Evolutionary conservation across 2,113 vertebrate genomes (phyloP).

Genomic region (Ptilorrhoa leucosticta): DNA sequence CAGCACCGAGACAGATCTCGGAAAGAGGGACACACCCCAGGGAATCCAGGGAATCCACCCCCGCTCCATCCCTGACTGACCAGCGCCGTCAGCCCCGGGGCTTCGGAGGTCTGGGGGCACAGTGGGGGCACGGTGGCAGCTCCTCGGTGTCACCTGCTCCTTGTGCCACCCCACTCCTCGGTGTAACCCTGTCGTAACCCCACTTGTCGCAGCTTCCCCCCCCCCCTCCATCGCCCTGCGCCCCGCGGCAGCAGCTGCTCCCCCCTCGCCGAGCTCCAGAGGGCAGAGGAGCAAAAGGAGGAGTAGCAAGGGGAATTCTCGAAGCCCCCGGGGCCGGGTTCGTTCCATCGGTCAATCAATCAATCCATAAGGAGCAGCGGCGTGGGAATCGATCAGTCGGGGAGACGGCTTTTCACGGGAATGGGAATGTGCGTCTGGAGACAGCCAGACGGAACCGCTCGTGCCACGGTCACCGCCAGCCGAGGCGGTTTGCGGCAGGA

Average conservation of each 20-base stretch:
- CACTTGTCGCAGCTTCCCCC: accelerated
- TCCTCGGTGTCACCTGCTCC: not conserved
- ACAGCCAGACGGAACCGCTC: not conserved
- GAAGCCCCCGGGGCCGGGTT: not conserved
- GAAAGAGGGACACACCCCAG: not conserved
- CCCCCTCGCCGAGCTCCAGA: not conserved
- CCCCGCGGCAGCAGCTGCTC: not conserved
- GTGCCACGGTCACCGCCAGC: not conserved
- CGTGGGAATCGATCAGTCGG: not conserved
- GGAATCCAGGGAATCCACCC: not conserved
- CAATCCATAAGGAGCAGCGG: not conserved
- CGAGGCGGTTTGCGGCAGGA: not conserved
- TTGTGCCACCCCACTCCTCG: not conserved
- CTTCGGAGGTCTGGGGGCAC: no score
- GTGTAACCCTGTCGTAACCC: not conserved
- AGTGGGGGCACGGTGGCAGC: accelerated
- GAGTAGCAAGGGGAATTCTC: not conserved
- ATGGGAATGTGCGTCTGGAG: not conserved
- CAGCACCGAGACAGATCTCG: accelerated
- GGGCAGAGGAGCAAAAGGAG: not conserved
- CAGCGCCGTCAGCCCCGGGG: not conserved
- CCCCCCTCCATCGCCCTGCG: accelerated
- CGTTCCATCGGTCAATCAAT: not conserved
- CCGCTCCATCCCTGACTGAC: not conserved
- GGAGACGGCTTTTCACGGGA: not conserved